These are phyloP conservation scores for Neoarius graeffei DNA, from an alignment of 2,113 vertebrate species.

Conservation along the genomic window DNA sequence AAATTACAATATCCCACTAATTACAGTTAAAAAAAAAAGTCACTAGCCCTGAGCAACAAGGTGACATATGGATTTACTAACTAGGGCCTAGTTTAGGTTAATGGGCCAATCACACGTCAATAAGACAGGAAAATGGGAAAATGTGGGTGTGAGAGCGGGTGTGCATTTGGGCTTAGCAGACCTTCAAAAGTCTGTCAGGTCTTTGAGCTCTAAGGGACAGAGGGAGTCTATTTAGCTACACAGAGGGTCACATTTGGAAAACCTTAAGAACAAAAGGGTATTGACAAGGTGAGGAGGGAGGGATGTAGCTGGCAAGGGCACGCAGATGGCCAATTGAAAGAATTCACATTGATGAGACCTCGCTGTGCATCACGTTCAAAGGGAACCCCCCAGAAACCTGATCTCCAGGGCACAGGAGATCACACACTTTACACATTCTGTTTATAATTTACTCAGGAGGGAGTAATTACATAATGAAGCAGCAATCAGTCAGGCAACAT, in stretches of 20 bases:
- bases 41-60: slow-evolving; percentile 49
- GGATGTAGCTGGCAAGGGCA: slow-evolving; percentile 38
- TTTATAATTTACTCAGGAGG: slow-evolving; percentile 65
- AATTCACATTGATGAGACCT: slow-evolving; percentile 48
- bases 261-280: slow-evolving; percentile 65
- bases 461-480: slow-evolving; percentile 62
- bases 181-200: slow-evolving; percentile 67
- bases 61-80: slow-evolving; percentile 64
- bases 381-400: slow-evolving; percentile 47
- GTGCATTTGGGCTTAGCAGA: slow-evolving; percentile 8
- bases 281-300: slow-evolving; percentile 49
- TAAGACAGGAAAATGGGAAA: slow-evolving; percentile 64
- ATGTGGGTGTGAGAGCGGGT: slow-evolving; percentile 53
- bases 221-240: slow-evolving; percentile 26
- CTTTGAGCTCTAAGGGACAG: slow-evolving; percentile 47
- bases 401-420: slow-evolving; percentile 53
- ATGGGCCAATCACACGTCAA: slow-evolving; percentile 85
- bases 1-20: slow-evolving; percentile 60
- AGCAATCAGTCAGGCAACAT: slow-evolving; percentile 51
- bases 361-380: slow-evolving; percentile 54
- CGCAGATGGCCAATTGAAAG: slow-evolving; percentile 55
- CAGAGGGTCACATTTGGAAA: slow-evolving; percentile 70
- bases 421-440: slow-evolving; percentile 63
- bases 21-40: slow-evolving; percentile 43
- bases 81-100: slow-evolving; percentile 72